Percentiles rank a stretch among this genome's conserved stretches.
These are phyloP conservation scores for Eilema griseolum DNA, from an alignment of 2,888 invertebrate genomes.

Conservation along the genomic window DNA sequence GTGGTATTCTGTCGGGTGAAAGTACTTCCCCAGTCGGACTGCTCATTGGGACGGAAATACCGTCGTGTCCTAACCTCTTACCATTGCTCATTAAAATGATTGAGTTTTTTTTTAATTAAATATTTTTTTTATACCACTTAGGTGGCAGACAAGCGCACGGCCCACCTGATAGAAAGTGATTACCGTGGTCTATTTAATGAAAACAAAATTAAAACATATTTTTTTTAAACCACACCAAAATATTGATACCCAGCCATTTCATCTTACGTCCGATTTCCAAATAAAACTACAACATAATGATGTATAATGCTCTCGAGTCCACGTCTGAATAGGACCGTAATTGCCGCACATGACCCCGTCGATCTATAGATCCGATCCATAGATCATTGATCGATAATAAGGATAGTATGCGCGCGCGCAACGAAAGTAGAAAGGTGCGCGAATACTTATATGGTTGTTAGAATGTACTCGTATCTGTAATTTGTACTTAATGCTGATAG, in stretches of 20 bases:
- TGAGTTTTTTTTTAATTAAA: no score
- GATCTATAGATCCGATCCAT: slow-evolving; percentile 70
- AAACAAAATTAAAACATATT: not conserved
- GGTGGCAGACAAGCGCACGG: no score
- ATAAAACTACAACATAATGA: slow-evolving; percentile 48
- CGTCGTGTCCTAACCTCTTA: no score
- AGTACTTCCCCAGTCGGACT: no score
- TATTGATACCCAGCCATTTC: not conserved
- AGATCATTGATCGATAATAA: slow-evolving; percentile 62
- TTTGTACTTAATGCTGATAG: not conserved
- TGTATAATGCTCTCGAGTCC: slow-evolving; percentile 49
- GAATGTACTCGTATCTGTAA: not conserved
- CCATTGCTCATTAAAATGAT: no score
- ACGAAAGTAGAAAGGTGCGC: slow-evolving; percentile 53
- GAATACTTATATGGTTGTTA: slow-evolving; percentile 13
- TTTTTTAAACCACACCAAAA: not conserved
- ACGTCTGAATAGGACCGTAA: slow-evolving; percentile 64
- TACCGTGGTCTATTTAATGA: no score
- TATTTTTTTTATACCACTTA: no score
- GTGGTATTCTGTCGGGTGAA: no score
- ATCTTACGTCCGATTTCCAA: not conserved
- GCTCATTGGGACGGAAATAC: no score
- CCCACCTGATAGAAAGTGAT: no score
- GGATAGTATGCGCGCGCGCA: slow-evolving; percentile 46
- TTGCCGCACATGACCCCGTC: slow-evolving; percentile 62